These are phyloP conservation scores for Virgularia gustaviana DNA, from an alignment of 92 coral and sea anemone genomes.

Conservation along the genomic window DNA sequence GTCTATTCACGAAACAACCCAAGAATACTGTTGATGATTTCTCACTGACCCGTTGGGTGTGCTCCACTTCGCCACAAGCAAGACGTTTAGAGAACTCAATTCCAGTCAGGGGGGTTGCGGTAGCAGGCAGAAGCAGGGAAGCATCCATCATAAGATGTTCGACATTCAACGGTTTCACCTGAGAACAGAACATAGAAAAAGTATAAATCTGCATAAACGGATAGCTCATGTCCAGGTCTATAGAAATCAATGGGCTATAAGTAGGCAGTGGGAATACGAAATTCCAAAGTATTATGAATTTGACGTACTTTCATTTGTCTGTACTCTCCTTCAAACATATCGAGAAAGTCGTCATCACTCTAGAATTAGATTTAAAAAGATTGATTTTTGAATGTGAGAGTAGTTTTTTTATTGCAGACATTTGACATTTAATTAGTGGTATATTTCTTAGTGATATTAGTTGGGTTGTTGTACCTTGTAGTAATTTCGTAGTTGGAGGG, in stretches of 20 bases:
- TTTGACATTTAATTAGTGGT: no score
- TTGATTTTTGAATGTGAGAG: background rate
- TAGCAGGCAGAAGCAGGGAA: conserved; percentile 78
- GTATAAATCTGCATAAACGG: no score
- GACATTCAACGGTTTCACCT: conserved; percentile 89
- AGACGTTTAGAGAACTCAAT: conserved; percentile 95
- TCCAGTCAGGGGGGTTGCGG: conserved; percentile 98
- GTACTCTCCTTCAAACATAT: conserved; percentile 97
- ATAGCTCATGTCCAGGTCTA: no score
- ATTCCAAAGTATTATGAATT: background rate
- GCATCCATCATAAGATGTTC: conserved; percentile 96
- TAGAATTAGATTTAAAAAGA: no score
- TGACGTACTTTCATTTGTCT: conserved; percentile 82
- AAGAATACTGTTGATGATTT: background rate
- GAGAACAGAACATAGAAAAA: background rate
- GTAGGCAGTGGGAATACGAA: background rate
- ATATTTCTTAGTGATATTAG: no score
- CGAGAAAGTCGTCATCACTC: conserved; percentile 93
- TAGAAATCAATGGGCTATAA: no score
- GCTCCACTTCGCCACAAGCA: conserved; percentile 98
- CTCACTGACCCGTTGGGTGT: conserved; percentile 88
- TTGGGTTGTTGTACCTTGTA: conserved; percentile 66
- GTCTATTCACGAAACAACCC: no score
- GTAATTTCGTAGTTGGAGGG: conserved; percentile 83
- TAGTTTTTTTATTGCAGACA: no score